Base-by-base conservation (phyloP, 2,797 vertebrate genomes). In the Hippopotamyrus pictus region DNA sequence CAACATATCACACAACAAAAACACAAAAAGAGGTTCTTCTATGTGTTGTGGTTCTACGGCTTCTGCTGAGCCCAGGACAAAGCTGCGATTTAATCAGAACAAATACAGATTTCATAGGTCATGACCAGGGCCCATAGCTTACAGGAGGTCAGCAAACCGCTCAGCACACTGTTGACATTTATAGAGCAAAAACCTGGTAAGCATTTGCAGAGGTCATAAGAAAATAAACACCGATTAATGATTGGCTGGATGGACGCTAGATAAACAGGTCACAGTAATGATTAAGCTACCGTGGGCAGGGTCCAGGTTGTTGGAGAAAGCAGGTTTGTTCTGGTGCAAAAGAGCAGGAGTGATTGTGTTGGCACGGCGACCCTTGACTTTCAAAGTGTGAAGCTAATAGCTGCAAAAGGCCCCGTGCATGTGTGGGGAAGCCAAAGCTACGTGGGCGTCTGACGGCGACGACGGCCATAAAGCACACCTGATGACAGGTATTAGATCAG, bases 141-240 rank as follows among this genome's bases (percentile, higher is more conserved):
- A 91, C 46, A 91, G 91, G 91, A 86, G 69, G 69, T 91, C 90
- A 90, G 93, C 91, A 90, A 93, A 90, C 92, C 92, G 87, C 22
- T 89, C 73, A 91, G 91, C 91, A 93, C 93, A 96, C 92, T 90
- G 93, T 95, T 97, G 96, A 97, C 96, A 96, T 97, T 97, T 95
- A 94, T 93, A 93, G 95, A 95, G 95, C 96, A 96, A 96, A 96
- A 96, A 95, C 94, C 93, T 95, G 94, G 93, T 94, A 96, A 94
- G 92, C 94, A 96, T 96, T 97, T 95, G 95, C 96, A 97, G 96
- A 98, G 97, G 98, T 98, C 98, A 98, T 96, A 96, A 95, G 95
- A 96, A 97, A 97, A 97, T 97, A 99, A 99, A 99, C 97, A 98
- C 96, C 96, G 98, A 99, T 99, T 99, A 99, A 99, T 99, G 98